Base-by-base conservation (phyloP, 2,888 invertebrate genomes). In the Troides oblongomaculatus region DNA sequence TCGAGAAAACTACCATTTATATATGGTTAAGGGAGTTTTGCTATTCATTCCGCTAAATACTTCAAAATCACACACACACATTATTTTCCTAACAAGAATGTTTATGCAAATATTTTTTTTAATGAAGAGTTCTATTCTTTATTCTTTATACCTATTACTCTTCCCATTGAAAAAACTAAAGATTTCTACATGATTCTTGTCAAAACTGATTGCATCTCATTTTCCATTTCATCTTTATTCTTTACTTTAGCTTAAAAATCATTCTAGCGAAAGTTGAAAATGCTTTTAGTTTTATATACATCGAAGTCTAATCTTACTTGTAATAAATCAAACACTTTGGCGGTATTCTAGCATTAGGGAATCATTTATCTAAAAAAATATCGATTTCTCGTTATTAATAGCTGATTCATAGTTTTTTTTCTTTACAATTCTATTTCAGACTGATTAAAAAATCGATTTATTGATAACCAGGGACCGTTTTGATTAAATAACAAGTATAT, bases 201-300 rank as follows among this genome's bases (percentile, higher is more conserved):
- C 62, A 57, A 43, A 67, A 62, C 67, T 62, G 21, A 68, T 68
- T 50, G 39, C 53, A 59, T 23, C 50, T 43, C 39, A 57, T 64
- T 59, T 58, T 30, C 50, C 46, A 64, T 21, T 50, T n/a, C 56
- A 12, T 63, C 50, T 64, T 21, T 23, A 64, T 68, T 53, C 46
- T 64, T 68, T 68, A 68, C 18, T 58, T 64, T 68, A n/a, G 68
- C 70, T 65, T 70, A 70, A 64, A 71, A 64, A 53, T 72, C 75
- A 77, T 74, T 71, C 73, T 77, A 78, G 79, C 79, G 73, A 80
- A 81, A 79, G 69, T 69, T 64, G 56, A 64, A 61, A 57, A 64
- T 8, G 69, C 64, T 69, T 64, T 64, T 69, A 61, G 69, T 64
- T 23, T 64, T 61, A 53, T 60, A 69, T 30, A 46, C 23, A 43